These are phyloP conservation scores for Halesus radiatus DNA, from an alignment of 1,140 invertebrate species.

Conservation along the genomic window DNA sequence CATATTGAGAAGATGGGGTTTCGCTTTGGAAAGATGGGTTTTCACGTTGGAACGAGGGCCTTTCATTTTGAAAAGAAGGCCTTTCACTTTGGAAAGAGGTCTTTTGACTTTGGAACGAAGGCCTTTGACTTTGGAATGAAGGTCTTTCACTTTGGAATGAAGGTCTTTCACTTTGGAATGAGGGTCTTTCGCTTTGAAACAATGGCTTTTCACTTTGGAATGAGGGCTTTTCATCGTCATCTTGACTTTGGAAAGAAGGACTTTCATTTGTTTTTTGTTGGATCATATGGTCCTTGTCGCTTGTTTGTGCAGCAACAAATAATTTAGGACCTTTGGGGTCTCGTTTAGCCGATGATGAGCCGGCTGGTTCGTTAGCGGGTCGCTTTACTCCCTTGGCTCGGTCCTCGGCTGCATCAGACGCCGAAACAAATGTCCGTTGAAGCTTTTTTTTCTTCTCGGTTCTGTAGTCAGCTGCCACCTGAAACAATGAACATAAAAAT, in stretches of 20 bases:
- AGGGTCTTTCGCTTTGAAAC: background rate
- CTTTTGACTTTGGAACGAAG: background rate
- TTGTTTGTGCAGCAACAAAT: constrained; percentile 34
- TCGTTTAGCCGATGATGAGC: constrained; percentile 3
- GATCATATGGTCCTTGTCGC: constrained; percentile 10
- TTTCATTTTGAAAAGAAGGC: background rate
- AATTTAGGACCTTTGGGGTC: constrained; percentile 16
- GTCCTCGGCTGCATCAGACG: constrained; percentile 75
- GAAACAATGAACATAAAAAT: constrained; percentile 10
- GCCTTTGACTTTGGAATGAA: background rate
- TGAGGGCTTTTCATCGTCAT: background rate
- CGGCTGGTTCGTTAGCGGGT: constrained; percentile 64
- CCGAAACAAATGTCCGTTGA: constrained; percentile 76
- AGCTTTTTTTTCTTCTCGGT: constrained; percentile 72
- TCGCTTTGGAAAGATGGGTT: background rate
- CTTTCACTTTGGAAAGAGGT: background rate
- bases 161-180: background rate
- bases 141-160: background rate
- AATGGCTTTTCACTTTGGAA: background rate
- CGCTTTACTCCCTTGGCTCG: constrained; percentile 69
- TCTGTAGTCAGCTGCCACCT: constrained; percentile 72
- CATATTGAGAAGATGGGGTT: background rate
- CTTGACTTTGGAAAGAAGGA: background rate
- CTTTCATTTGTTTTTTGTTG: constrained; percentile 3
- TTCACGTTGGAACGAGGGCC: background rate